Conservation (phyloP, 2,888 invertebrate species). For the Catocala fraxini region DNA sequence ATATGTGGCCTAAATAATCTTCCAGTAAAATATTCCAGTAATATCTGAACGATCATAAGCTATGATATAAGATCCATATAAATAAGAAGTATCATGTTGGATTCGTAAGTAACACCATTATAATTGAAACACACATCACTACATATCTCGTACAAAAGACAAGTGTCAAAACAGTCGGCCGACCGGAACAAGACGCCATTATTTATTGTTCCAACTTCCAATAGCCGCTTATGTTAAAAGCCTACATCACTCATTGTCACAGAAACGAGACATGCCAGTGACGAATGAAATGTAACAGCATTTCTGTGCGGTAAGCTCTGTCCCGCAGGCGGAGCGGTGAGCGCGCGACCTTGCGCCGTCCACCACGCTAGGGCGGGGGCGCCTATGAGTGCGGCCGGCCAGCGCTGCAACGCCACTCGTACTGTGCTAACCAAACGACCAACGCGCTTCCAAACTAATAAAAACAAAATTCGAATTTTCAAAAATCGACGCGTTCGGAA, state of each 20-base stretch:
- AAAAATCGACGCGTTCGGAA: conserved; percentile 66
- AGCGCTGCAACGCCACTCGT: conserved; percentile 70
- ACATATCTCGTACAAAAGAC: conserved; percentile 1
- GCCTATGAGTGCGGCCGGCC: conserved; percentile 71
- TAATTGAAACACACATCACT: background rate
- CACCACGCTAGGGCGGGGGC: conserved; percentile 77
- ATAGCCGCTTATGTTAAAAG: conserved; percentile 38
- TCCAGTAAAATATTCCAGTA: no score
- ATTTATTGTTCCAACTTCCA: conserved; percentile 38
- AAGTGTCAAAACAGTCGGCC: conserved; percentile 31
- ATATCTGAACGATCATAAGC: no score
- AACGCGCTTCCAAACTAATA: conserved; percentile 70
- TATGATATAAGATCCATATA: no score
- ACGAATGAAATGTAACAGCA: conserved; percentile 56
- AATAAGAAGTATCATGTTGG: no score
- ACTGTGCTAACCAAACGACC: conserved; percentile 73
- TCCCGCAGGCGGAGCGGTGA: conserved; percentile 64
- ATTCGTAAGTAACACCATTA: background rate
- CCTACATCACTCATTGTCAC: conserved; percentile 50
- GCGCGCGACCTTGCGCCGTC: conserved; percentile 74
- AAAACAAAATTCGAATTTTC: conserved; percentile 47
- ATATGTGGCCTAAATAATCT: no score
- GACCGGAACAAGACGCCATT: conserved; percentile 25
- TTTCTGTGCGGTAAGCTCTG: conserved; percentile 42
- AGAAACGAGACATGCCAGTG: conserved; percentile 40